Evolutionary conservation across 2,888 invertebrate species (phyloP), one percentile per base, ranked within the genome.

Genomic region (Dexiosoma caninum): DNA sequence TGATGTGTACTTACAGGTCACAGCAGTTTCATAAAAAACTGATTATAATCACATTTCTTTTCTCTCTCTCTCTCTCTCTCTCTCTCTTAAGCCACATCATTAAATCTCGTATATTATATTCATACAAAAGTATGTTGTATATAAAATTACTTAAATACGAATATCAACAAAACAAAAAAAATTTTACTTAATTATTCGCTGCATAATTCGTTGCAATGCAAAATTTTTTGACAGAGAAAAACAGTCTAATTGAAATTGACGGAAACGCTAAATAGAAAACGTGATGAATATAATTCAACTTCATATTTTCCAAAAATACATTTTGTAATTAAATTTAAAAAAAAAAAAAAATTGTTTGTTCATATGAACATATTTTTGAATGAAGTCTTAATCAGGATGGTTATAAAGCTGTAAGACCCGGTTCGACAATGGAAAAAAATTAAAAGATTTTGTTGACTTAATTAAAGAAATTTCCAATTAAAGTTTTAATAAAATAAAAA

Each of bases 1-100:
- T 80, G 76, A 72, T 71, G 67, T 76, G 32, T 62, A 67, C n/a
- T n/a, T n/a, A n/a, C 32, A 76, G 67, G 76, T 80, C 76, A 80
- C 71, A 60, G 42, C 32, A 71, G 71, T 55, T 80, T 62, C 72
- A 12, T 35, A 70, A 10, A 78, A 71, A 80, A 80, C 70, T 81
- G 80, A 77, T 77, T 77, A 77, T 72, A 57, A 69, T 77, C 62
- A 77, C n/a, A n/a, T n/a, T n/a, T n/a, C n/a, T n/a, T n/a, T n/a
- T 75, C 16, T 42, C 8, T 8, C 59, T 67, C 67, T 67, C 66
- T 62, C 1, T 49, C n/a, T 75, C 16, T 42, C 8, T 8, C 59
- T 67, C 67, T 67, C 66, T 62, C 1, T 49, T 55, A 81, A 76
- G 72, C 44, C 72, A 77, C 81, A 81, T 72, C 81, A 81, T 81